Evolutionary conservation across 2,113 vertebrate genomes (phyloP).

Genomic region (Silurus asotus): DNA sequence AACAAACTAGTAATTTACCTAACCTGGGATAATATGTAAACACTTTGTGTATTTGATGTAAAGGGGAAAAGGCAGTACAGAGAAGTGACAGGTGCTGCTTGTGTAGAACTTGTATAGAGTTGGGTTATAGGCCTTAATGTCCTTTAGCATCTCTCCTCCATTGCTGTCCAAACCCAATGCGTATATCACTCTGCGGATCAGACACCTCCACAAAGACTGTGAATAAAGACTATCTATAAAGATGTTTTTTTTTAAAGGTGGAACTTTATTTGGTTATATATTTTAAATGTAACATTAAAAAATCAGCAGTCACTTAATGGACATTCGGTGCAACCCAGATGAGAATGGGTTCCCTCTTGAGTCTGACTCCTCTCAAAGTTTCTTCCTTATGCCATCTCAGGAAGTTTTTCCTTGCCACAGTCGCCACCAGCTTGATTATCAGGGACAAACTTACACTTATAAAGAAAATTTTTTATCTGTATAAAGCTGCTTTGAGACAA

Average conservation of each 20-base stretch:
- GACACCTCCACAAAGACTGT: conserved; percentile 6
- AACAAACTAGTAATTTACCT: neutral
- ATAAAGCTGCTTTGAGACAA: no score
- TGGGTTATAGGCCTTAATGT: neutral
- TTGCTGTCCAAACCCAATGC: conserved; percentile 3
- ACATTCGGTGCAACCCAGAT: no score
- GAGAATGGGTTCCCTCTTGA: no score
- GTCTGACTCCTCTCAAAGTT: no score
- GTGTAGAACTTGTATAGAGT: neutral
- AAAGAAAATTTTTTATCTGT: no score
- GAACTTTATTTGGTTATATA: neutral
- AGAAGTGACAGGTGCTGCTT: neutral
- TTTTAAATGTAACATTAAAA: neutral
- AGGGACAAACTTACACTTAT: no score
- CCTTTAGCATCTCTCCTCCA: conserved; percentile 35
- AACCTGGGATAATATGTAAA: neutral
- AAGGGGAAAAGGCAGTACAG: neutral
- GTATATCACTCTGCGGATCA: conserved; percentile 22
- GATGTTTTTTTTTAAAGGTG: neutral
- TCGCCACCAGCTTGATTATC: no score
- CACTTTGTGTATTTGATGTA: neutral
- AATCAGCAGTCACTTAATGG: neutral
- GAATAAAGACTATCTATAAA: no score
- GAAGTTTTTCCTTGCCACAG: no score
- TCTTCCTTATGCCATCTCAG: no score